phyloP scores from a whole-genome alignment of 2,113 vertebrate species.

The Orcinus orca region DNA sequence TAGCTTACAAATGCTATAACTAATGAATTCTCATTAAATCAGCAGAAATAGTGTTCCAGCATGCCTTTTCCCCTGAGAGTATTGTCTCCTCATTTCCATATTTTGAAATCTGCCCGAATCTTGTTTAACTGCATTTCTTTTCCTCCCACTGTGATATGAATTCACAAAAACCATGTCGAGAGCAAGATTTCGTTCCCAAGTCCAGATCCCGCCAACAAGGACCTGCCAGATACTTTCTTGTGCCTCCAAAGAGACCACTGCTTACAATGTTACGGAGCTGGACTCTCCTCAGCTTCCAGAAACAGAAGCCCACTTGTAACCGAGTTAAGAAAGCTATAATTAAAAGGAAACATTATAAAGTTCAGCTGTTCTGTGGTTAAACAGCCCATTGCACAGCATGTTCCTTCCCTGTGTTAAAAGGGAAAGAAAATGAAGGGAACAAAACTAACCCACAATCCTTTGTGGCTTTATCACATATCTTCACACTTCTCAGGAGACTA shows the following conservation, averaged over 20 bases:
- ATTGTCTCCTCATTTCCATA: not conserved
- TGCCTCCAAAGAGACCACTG: conserved; percentile 1
- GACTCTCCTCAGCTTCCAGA: conserved; percentile 37
- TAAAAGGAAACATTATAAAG: conserved; percentile 65
- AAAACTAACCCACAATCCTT: conserved; percentile 69
- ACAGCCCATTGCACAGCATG: conserved; percentile 62
- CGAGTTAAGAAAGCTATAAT: conserved; percentile 63
- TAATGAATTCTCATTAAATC: not conserved
- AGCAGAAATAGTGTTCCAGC: not conserved
- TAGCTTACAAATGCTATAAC: not conserved
- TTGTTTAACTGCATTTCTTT: conserved; percentile 22
- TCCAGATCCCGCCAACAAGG: not conserved
- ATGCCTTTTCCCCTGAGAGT: not conserved
- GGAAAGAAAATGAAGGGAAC: conserved; percentile 29
- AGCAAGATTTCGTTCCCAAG: not conserved
- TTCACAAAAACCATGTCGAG: not conserved
- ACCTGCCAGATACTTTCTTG: not conserved
- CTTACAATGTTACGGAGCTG: not conserved
- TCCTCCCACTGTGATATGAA: not conserved
- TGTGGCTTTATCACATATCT: conserved; percentile 48
- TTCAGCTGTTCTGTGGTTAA: conserved; percentile 63
- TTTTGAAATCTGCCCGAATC: not conserved
- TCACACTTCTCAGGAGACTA: conserved; percentile 66
- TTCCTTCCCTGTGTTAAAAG: conserved; percentile 43
- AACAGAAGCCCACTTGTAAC: conserved; percentile 57